Base-by-base conservation (phyloP, 2,797 vertebrate species). In the Takifugu rubripes region DNA sequence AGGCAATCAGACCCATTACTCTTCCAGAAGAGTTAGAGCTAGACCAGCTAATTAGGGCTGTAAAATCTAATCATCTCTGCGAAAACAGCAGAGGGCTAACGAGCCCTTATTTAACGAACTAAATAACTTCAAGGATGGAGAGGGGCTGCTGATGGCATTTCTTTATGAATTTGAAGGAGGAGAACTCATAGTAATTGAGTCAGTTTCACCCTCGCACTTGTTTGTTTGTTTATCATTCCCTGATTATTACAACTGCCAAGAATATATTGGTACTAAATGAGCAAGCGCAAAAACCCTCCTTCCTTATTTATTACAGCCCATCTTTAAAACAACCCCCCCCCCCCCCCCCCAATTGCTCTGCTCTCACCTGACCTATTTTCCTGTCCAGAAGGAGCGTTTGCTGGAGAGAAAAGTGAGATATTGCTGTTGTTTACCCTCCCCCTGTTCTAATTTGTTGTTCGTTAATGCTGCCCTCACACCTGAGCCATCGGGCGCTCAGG, bases 41-140 rank as follows among this genome's bases (percentile, higher is more conserved):
- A 92, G 93, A 94, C 94, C 93, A 91, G 94, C 93, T 96, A 96
- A 97, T 97, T 97, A 95, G 92, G 94, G 90, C 93, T 94, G 94
- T 95, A 96, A 96, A 96, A 96, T 95, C 94, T 96, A 96, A 96
- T 97, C 95, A 96, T 96, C 93, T 95, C 85, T 83, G 93, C 92
- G 21, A 89, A 96, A 96, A 95, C 94, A 93, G 94, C 93, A 92
- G 95, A 93, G 93, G 91, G 91, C 92, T 96, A 96, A 96, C 94
- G 93, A 96, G 94, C 93, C 94, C 94, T 96, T 96, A 94, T 96
- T 96, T 96, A 95, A 96, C 94, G 91, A 96, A 95, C 94, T 94
- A 94, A 95, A 93, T 94, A 95, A 95, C 94, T 92, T 93, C 93
- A 92, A 92, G 91, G 86, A 81, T 84, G 82, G 90, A 92, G 92